A percentile compares a stretch with the other conserved stretches of the same genome.
Evolutionary conservation across 2,797 vertebrate genomes (phyloP).

Genomic region (Falco peregrinus): DNA sequence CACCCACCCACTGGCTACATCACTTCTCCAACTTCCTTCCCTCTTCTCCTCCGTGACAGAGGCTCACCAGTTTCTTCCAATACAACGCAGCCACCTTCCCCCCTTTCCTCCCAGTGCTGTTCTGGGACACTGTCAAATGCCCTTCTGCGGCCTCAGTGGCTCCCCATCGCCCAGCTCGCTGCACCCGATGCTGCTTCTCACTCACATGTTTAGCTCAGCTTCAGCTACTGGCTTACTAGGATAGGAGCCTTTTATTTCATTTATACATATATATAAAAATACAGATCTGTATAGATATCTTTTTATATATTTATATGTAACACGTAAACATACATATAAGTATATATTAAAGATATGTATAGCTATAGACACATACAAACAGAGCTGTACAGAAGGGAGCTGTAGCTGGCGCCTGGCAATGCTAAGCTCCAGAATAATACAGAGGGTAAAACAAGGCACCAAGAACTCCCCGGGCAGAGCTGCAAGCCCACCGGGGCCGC

Average conservation of each 20-base stretch:
- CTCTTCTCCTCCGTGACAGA: accelerated
- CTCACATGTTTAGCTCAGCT: background rate
- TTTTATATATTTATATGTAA: too few species aligned
- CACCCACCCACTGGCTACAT: accelerated
- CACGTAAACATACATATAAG: accelerated
- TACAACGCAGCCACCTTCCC: background rate
- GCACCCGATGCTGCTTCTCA: background rate
- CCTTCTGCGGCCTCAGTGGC: accelerated
- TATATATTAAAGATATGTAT: accelerated
- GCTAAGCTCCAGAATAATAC: background rate
- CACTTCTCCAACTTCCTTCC: accelerated
- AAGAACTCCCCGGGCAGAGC: accelerated
- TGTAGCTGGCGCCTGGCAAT: background rate
- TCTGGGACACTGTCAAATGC: accelerated
- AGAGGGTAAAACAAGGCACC: accelerated
- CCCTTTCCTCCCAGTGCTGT: accelerated
- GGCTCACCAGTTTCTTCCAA: background rate
- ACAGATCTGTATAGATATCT: too few species aligned
- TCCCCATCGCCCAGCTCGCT: accelerated
- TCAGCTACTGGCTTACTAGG: background rate
- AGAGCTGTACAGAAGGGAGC: background rate
- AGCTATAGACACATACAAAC: accelerated
- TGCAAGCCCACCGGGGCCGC: background rate
- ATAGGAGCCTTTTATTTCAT: background rate
- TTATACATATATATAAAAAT: background rate